phyloP scores from a whole-genome alignment of 2,888 invertebrate genomes.

The Drosophila incognita region DNA sequence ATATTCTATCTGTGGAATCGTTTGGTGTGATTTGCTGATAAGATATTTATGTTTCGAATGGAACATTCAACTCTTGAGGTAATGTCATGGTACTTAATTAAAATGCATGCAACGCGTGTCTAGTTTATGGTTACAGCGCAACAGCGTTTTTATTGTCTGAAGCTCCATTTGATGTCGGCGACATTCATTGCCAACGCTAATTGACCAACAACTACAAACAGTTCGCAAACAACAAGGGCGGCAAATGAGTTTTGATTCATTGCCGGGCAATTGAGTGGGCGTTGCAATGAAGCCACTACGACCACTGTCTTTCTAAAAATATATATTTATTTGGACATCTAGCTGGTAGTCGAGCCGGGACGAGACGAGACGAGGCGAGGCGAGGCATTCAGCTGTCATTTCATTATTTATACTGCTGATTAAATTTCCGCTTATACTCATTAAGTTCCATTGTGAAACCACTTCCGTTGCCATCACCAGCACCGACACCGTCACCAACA shows the following conservation, averaged over 20 bases:
- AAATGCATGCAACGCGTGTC: background rate
- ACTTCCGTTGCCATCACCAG: conserved; percentile 61
- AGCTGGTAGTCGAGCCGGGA: conserved; percentile 16
- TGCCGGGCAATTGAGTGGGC: conserved; percentile 5
- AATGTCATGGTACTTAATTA: background rate
- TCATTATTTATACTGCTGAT: conserved; percentile 81
- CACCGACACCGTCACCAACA: background rate
- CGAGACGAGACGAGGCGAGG: background rate
- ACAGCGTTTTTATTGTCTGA: background rate
- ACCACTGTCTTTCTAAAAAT: conserved; percentile 8
- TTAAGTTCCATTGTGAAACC: conserved; percentile 79
- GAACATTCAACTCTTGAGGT: background rate
- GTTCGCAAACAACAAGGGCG: conserved; percentile 51
- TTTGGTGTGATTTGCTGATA: background rate
- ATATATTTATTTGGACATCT: conserved; percentile 29
- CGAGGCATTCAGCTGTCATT: conserved; percentile 67
- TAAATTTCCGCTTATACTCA: conserved; percentile 81
- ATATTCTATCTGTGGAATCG: background rate
- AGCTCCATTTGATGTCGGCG: conserved; percentile 8
- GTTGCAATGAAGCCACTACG: conserved; percentile 15
- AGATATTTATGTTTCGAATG: background rate
- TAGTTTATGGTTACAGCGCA: background rate
- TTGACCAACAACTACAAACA: conserved; percentile 44
- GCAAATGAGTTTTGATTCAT: conserved; percentile 74
- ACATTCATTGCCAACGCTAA: conserved; percentile 22